phyloP scores from a whole-genome alignment of 2,113 vertebrate species.

The Polypterus bichir region DNA sequence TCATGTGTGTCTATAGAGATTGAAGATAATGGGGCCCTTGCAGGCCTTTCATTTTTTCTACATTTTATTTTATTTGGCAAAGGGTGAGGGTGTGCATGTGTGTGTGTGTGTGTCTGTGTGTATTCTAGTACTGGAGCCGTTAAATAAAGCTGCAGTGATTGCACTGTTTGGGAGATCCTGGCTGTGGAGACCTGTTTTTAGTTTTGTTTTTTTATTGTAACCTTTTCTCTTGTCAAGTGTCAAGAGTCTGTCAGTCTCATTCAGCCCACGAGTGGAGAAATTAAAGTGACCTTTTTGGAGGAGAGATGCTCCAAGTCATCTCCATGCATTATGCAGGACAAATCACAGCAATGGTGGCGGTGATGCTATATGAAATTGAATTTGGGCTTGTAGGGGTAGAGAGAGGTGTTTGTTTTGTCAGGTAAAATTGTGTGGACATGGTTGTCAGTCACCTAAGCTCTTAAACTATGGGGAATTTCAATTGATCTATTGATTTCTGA shows the following conservation, averaged over 20 bases:
- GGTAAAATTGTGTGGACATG: too few species aligned
- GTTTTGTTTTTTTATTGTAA: too few species aligned
- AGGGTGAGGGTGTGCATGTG: background rate
- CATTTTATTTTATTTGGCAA: slow-evolving; percentile 4
- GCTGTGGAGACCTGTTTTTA: background rate
- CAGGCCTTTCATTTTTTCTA: background rate
- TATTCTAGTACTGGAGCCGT: background rate
- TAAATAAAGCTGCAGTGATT: slow-evolving; percentile 3
- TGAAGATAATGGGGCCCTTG: slow-evolving; percentile 5
- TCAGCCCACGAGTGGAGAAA: slow-evolving; percentile 1
- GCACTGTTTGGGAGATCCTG: background rate
- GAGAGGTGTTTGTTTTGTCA: too few species aligned
- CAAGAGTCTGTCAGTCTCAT: slow-evolving; percentile 2
- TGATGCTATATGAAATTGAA: background rate
- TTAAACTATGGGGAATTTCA: too few species aligned
- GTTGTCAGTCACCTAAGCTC: too few species aligned
- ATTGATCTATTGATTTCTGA: too few species aligned
- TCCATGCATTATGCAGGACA: background rate
- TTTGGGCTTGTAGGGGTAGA: too few species aligned
- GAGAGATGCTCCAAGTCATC: background rate
- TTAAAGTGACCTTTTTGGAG: background rate
- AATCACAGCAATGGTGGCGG: background rate
- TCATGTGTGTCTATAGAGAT: slow-evolving; percentile 1
- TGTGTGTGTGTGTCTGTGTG: background rate
- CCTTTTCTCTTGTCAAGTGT: background rate